Evolutionary conservation across 2,888 invertebrate genomes (phyloP), one percentile per base, ranked within the genome.

Genomic region (Biston stratarius): DNA sequence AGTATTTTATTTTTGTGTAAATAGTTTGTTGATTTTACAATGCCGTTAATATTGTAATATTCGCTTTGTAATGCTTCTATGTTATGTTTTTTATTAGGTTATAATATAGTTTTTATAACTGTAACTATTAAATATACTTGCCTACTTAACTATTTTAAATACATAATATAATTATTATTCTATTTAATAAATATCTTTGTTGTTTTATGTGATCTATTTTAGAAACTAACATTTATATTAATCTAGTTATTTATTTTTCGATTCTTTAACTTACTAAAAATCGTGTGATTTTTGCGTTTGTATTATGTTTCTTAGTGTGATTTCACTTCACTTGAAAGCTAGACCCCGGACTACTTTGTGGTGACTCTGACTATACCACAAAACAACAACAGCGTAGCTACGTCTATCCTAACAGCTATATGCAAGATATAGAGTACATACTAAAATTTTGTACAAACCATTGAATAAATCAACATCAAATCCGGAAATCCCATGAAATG

Each of bases 101-200:
- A 34, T 6, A 34, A 10, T 52, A 40, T 53, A 53, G 5, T 53
- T 53, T 55, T 53, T 15, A 40, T 40, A 12, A 15, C 36, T 9
- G 52, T 38, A 40, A 34, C 5, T 52, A 53, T 51, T 11, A 33
- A 47, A 14, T 14, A 15, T 48, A 33, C 36, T 58, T 48, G 47
- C 58, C 58, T 48, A 58, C 58, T 58, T 58, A 58, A 58, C 36
- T 58, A 58, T 10, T 34, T 36, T 57, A 45, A 24, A 14, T 6
- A 58, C 34, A 0, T 40, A 45, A 0, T 58, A 34, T 14, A 9
- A 47, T 15, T 12, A 44, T 38, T 57, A 57, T 45, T 38, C 0
- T 47, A 38, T 34, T 48, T 10, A 48, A 58, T 58, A 58, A 57
- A 45, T 34, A 36, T 48, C 34, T 57, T 34, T 12, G 36, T 38